Conservation (phyloP, 1,140 invertebrate genomes). For the Drosophila simulans region DNA sequence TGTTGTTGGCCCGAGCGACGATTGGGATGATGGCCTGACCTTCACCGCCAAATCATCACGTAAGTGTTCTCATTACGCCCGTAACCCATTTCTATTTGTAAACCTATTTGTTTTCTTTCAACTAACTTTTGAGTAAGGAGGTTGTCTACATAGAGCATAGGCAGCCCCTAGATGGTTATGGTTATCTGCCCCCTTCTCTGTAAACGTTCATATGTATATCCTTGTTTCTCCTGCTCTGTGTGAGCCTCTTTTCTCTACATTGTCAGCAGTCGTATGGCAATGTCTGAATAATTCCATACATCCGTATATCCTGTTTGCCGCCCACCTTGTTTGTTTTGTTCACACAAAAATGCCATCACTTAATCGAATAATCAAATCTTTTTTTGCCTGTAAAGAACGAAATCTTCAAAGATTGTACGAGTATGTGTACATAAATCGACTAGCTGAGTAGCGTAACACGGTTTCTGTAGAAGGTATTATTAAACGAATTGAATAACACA, state of each 20-base stretch:
- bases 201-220: neutral
- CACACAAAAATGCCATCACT: constrained; percentile 79
- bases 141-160: constrained; percentile 33
- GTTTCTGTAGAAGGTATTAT: constrained; percentile 35
- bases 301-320: constrained; percentile 13
- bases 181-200: constrained; percentile 17
- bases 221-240: constrained; percentile 6
- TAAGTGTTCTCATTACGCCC: constrained; percentile 86
- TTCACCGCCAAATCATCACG: constrained; percentile 93
- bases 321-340: constrained; percentile 58
- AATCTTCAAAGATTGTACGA: constrained; percentile 53
- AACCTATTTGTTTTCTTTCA: constrained; percentile 19
- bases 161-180: constrained; percentile 26
- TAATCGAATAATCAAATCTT: constrained; percentile 16
- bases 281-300: constrained; percentile 41
- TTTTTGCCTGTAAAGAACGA: constrained; percentile 34
- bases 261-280: constrained; percentile 68
- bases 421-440: constrained; percentile 43
- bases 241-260: constrained; percentile 7
- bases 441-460: constrained; percentile 38
- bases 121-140: constrained; percentile 34
- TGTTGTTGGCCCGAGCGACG: constrained; percentile 85
- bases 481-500: constrained; percentile 14
- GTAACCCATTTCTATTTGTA: constrained; percentile 9
- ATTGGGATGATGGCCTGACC: constrained; percentile 93